phyloP scores from a whole-genome alignment of 1,140 invertebrate species.

The Trichonephila clavipes region DNA sequence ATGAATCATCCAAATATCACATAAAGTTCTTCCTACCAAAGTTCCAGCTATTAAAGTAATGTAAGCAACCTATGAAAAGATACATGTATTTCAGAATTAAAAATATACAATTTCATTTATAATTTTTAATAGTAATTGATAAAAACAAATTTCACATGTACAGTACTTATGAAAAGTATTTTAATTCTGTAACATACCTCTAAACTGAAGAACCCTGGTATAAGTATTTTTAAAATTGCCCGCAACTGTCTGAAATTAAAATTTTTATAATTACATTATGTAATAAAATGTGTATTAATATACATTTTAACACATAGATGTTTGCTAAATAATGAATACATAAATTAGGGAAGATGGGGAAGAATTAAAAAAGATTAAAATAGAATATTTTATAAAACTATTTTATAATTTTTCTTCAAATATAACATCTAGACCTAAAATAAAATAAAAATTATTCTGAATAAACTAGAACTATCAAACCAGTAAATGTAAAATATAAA shows the following conservation, averaged over 20 bases:
- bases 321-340: too few species aligned
- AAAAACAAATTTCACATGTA: too few species aligned
- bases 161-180: not conserved
- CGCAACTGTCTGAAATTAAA: slow-evolving; percentile 56
- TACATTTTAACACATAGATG: too few species aligned
- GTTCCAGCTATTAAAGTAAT: slow-evolving; percentile 90
- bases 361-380: too few species aligned
- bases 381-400: too few species aligned
- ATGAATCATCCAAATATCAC: slow-evolving; percentile 98
- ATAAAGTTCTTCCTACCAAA: slow-evolving; percentile 92
- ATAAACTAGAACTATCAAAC: too few species aligned
- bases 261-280: too few species aligned
- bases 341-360: too few species aligned
- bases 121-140: not conserved
- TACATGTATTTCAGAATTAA: not conserved
- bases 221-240: slow-evolving; percentile 88
- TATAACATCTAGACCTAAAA: too few species aligned
- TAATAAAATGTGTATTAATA: too few species aligned
- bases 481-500: not conserved
- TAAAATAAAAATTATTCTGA: too few species aligned
- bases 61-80: slow-evolving; percentile 85
- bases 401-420: too few species aligned
- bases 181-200: slow-evolving; percentile 80
- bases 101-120: not conserved
- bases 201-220: slow-evolving; percentile 86